Evolutionary conservation across 2,113 vertebrate genomes (phyloP).

Genomic region (Pyrgilauda ruficollis): DNA sequence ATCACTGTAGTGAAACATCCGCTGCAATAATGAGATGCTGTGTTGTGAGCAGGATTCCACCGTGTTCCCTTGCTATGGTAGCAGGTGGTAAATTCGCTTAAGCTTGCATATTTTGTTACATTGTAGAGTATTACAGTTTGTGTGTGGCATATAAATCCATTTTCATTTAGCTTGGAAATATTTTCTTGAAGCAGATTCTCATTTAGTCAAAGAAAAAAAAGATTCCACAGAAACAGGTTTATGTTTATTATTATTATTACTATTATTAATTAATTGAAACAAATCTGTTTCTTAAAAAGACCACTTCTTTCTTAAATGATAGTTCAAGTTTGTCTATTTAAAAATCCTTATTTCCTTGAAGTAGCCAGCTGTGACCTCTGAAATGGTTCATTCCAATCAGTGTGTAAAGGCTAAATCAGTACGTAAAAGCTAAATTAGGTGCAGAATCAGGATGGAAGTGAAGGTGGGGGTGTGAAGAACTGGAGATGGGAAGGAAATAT

Average conservation of each 20-base stretch:
- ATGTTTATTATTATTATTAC: background rate
- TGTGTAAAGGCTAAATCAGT: background rate
- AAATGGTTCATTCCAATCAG: background rate
- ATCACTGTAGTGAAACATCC: background rate
- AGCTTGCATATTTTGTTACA: constrained; percentile 19
- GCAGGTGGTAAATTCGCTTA: constrained; percentile 51
- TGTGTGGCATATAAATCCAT: background rate
- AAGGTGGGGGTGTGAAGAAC: background rate
- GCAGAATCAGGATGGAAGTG: background rate
- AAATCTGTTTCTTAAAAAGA: background rate
- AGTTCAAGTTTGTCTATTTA: background rate
- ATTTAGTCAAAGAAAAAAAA: background rate
- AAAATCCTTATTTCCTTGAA: background rate
- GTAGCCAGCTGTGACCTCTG: background rate
- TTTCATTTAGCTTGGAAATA: background rate
- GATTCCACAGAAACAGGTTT: background rate
- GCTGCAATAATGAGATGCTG: constrained; percentile 18
- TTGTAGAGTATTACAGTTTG: background rate
- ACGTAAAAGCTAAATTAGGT: background rate
- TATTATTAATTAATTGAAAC: background rate
- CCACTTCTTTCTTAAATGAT: background rate
- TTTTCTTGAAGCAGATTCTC: background rate
- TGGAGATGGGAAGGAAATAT: background rate
- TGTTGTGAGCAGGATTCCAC: background rate
- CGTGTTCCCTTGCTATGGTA: background rate